A percentile compares a stretch with the other conserved stretches of the same genome.
Evolutionary conservation across 1,140 invertebrate genomes (phyloP).

Genomic region (Lysiphlebus fabarum): DNA sequence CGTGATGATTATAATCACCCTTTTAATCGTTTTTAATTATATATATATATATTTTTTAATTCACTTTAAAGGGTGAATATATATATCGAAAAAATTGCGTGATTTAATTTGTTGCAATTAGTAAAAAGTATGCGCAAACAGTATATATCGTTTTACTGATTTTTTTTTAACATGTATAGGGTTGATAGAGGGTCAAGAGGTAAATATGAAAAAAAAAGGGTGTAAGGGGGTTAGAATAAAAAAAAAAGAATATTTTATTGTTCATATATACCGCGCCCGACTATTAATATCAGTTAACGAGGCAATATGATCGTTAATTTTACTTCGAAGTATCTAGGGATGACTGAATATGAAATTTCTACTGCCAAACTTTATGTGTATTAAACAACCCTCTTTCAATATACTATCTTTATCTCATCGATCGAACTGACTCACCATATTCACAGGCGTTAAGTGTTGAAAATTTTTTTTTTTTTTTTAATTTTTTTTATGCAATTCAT

Average conservation of each 20-base stretch:
- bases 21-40: too few relatives aligned
- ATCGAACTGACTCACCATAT: too few relatives aligned
- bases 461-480: too few relatives aligned
- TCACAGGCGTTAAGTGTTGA: too few relatives aligned
- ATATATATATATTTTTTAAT: too few relatives aligned
- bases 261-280: slow-evolving; percentile 43
- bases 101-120: slow-evolving; percentile 53
- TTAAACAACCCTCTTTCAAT: too few relatives aligned
- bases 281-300: slow-evolving; percentile 56
- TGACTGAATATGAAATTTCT: background rate
- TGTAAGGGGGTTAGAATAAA: slow-evolving; percentile 1
- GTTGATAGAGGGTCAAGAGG: too few relatives aligned
- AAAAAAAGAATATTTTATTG: slow-evolving; percentile 9
- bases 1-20: too few relatives aligned
- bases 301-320: slow-evolving; percentile 49
- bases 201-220: too few relatives aligned
- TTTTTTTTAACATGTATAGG: background rate
- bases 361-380: background rate
- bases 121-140: slow-evolving; percentile 26
- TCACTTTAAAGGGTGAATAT: background rate
- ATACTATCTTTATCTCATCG: too few relatives aligned
- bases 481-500: too few relatives aligned
- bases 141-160: background rate
- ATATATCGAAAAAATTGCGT: slow-evolving; percentile 33
- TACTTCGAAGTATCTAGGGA: slow-evolving; percentile 17